Evolutionary conservation across 2,113 vertebrate species (phyloP).

Genomic region (Pleuronectes platessa): DNA sequence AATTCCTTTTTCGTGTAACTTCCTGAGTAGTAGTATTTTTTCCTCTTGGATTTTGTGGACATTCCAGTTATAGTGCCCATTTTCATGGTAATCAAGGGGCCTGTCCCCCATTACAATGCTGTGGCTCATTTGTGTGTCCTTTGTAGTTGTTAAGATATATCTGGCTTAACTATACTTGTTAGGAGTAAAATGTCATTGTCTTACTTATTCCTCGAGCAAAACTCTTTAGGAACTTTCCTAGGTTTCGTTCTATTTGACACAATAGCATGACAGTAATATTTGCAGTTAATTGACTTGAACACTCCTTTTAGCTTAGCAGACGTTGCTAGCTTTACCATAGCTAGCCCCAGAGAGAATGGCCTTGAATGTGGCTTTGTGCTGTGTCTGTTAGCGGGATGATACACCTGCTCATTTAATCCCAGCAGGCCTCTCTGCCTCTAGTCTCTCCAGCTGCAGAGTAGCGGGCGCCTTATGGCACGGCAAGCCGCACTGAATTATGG

Average conservation of each 20-base stretch:
- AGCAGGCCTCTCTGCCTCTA: slow-evolving; percentile 78
- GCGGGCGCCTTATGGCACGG: slow-evolving; percentile 77
- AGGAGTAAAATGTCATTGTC: too few species aligned
- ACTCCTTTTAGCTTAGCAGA: slow-evolving; percentile 50
- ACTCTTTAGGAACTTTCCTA: not conserved
- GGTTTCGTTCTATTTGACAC: slow-evolving; percentile 16
- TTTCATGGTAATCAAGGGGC: too few species aligned
- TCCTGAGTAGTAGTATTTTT: not conserved
- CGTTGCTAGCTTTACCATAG: slow-evolving; percentile 60
- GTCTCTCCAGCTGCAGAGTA: slow-evolving; percentile 74
- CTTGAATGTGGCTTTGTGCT: slow-evolving; percentile 72
- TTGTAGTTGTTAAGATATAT: too few species aligned
- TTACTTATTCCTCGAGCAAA: too few species aligned
- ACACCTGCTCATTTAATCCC: slow-evolving; percentile 83
- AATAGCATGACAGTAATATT: slow-evolving; percentile 36
- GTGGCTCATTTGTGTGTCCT: too few species aligned
- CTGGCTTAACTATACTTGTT: too few species aligned
- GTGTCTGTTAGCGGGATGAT: slow-evolving; percentile 80
- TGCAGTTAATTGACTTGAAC: slow-evolving; percentile 43
- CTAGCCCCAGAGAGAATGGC: slow-evolving; percentile 60
- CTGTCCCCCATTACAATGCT: too few species aligned
- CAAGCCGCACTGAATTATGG: slow-evolving; percentile 73
- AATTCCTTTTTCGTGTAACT: not conserved
- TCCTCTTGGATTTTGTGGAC: not conserved
- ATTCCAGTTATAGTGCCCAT: too few species aligned